Evolutionary conservation across 2,888 invertebrate species (phyloP).

Genomic region (Unio delphinus): DNA sequence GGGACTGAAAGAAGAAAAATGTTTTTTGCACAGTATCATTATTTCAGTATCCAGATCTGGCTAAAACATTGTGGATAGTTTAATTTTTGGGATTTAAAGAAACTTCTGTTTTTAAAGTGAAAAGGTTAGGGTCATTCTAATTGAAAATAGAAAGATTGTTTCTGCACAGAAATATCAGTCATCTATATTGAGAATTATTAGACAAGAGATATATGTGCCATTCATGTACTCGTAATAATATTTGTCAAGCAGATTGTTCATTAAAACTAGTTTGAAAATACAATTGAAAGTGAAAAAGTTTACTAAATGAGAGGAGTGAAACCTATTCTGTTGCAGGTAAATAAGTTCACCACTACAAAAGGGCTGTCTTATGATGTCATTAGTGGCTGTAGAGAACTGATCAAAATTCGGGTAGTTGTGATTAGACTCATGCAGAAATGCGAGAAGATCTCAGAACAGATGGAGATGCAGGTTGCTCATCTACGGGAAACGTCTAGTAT

Average conservation of each 20-base stretch:
- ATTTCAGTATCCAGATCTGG: too few relatives aligned
- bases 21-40: too few relatives aligned
- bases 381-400: conserved; percentile 81
- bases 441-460: conserved; percentile 83
- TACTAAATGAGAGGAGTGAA: not conserved
- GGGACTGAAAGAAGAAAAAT: too few relatives aligned
- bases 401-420: conserved; percentile 82
- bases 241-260: not conserved
- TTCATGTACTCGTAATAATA: too few relatives aligned
- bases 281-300: not conserved
- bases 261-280: not conserved
- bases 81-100: too few relatives aligned
- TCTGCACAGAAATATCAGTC: too few relatives aligned
- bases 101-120: too few relatives aligned
- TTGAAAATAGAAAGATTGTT: too few relatives aligned
- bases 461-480: conserved; percentile 83
- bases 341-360: conserved; percentile 78
- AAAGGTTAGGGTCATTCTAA: too few relatives aligned
- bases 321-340: conserved; percentile 46
- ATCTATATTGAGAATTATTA: too few relatives aligned
- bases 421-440: conserved; percentile 88
- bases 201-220: too few relatives aligned
- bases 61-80: too few relatives aligned
- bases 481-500: conserved; percentile 73
- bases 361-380: conserved; percentile 83